Conservation (phyloP, 2,797 vertebrate genomes). For the Acestrorhynchus altus region DNA sequence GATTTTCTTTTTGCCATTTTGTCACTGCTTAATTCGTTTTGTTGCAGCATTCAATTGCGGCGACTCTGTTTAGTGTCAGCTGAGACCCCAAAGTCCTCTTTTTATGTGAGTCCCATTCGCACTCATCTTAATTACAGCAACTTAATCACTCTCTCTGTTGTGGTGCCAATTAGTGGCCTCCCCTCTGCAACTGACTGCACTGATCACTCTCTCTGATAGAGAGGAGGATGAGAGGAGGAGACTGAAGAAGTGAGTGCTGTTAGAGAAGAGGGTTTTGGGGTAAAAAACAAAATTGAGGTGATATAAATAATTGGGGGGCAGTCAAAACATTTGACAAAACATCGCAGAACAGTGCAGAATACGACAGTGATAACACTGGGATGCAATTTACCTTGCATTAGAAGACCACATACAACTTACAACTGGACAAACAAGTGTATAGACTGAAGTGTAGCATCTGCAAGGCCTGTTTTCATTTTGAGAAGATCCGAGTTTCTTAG, state of each 20-base stretch:
- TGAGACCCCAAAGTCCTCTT: constrained; percentile 46
- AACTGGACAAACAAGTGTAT: constrained; percentile 5
- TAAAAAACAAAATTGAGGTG: neutral
- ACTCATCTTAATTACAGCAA: constrained; percentile 58
- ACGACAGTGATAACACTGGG: neutral
- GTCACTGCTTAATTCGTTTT: constrained; percentile 9
- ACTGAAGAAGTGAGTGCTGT: constrained; percentile 15
- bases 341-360: constrained; percentile 29
- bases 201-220: constrained; percentile 42
- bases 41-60: constrained; percentile 16
- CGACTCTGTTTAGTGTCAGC: constrained; percentile 44
- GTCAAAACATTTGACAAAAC: constrained; percentile 15
- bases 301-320: neutral
- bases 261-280: neutral
- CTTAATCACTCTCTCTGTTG: constrained; percentile 56
- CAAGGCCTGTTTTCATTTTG: neutral
- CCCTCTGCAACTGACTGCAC: constrained; percentile 35
- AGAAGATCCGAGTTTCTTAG: constrained; percentile 64
- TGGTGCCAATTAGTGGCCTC: constrained; percentile 54
- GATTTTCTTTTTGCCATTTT: constrained; percentile 18
- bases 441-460: neutral
- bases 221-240: constrained; percentile 14
- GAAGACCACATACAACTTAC: constrained; percentile 27
- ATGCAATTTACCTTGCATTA: neutral
- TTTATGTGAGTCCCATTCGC: constrained; percentile 53